Percentiles rank a stretch among this genome's conserved stretches.
phyloP scores from a whole-genome alignment of 2,888 invertebrate genomes.

The Sphaeridia pumilis region DNA sequence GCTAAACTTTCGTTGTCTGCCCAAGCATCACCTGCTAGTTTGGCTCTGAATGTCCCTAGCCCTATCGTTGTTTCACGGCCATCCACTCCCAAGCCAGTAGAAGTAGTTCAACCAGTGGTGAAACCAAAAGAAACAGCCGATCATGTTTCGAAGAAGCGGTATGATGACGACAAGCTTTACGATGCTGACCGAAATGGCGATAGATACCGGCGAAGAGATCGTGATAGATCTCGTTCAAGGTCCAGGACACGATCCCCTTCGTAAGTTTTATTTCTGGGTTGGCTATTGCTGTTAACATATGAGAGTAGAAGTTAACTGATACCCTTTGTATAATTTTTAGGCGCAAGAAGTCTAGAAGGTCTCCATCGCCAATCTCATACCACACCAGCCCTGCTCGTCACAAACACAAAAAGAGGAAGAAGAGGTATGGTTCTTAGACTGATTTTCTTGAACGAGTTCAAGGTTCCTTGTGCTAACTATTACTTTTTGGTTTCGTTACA shows the following conservation, averaged over 20 bases:
- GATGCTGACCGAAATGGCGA: constrained; percentile 13
- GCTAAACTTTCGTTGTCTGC: constrained; percentile 17
- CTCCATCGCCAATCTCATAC: constrained; percentile 32
- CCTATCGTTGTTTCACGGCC: constrained; percentile 1
- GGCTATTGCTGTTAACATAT: neutral
- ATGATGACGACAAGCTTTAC: constrained; percentile 6
- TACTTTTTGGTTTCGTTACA: neutral
- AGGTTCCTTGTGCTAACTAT: too few relatives aligned
- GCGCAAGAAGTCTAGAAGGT: constrained; percentile 22
- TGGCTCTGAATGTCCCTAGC: neutral
- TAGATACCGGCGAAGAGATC: neutral
- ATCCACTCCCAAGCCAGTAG: neutral
- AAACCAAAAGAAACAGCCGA: constrained; percentile 3
- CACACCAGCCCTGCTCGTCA: constrained; percentile 38
- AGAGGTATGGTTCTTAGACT: too few relatives aligned
- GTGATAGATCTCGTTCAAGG: neutral
- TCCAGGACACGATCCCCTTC: neutral
- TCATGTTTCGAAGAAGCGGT: constrained; percentile 1
- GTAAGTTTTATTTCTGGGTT: constrained; percentile 12
- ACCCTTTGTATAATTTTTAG: constrained; percentile 11
- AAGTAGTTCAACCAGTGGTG: constrained; percentile 1
- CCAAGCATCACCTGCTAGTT: neutral
- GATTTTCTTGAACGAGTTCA: too few relatives aligned
- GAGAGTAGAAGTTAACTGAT: neutral
- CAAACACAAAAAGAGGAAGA: constrained; percentile 39